Conservation (phyloP, 2,888 invertebrate species). For the Agonum fuliginosum region DNA sequence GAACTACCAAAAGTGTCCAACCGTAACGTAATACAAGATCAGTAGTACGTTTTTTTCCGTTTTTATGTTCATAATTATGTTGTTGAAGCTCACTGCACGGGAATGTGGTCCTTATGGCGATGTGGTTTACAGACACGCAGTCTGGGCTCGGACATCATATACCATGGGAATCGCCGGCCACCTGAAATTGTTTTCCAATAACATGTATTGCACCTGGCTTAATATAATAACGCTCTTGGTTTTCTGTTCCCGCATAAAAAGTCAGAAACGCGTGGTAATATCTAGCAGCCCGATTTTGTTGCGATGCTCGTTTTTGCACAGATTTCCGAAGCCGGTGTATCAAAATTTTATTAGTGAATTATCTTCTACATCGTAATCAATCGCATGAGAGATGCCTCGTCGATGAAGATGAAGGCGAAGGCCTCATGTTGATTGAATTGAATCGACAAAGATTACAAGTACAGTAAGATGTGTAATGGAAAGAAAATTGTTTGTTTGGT, state of each 20-base stretch:
- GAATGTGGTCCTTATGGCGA: slow-evolving; percentile 54
- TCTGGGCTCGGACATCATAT: slow-evolving; percentile 56
- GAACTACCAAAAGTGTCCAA: slow-evolving; percentile 65
- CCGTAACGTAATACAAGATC: slow-evolving; percentile 65
- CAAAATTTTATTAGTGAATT: slow-evolving; percentile 59
- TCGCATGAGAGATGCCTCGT: neutral
- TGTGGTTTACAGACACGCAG: slow-evolving; percentile 33
- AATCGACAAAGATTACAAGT: no score
- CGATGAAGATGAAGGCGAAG: no score
- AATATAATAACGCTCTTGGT: slow-evolving; percentile 55
- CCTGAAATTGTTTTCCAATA: slow-evolving; percentile 65
- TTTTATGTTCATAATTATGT: slow-evolving; percentile 63
- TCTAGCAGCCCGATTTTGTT: slow-evolving; percentile 18
- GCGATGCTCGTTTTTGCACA: slow-evolving; percentile 34
- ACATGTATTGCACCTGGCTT: slow-evolving; percentile 61
- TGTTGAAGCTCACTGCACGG: slow-evolving; percentile 56
- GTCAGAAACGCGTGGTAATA: slow-evolving; percentile 16
- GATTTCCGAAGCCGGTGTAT: slow-evolving; percentile 39
- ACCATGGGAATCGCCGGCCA: slow-evolving; percentile 63
- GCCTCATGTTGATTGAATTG: no score
- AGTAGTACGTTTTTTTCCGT: slow-evolving; percentile 62
- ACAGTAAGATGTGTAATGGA: no score
- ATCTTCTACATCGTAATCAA: slow-evolving; percentile 48
- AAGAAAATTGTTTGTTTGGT: no score
- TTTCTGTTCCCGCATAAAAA: slow-evolving; percentile 26